Evolutionary conservation across 2,113 vertebrate species (phyloP), one percentile per base, ranked within the genome.

Genomic region (Carlito syrichta): DNA sequence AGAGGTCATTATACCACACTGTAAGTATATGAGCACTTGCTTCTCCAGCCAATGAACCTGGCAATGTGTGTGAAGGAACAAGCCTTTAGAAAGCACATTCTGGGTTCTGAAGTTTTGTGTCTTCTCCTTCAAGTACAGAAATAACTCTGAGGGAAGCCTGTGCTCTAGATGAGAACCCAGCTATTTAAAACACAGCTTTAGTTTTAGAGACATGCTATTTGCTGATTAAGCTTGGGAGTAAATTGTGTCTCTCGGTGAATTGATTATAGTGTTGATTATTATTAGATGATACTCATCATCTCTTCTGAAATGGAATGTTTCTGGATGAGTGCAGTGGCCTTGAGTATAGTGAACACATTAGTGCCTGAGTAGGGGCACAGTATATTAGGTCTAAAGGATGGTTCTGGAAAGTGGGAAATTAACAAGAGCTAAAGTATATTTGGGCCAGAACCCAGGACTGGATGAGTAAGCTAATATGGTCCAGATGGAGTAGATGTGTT

Each of bases 181-280:
- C 30, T 93, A 54, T 84, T 96, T 85, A 87, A 90, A 95, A 90
- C 30, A 85, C 45, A 95, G 13, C n/a, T 82, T 23, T 97, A 81
- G 38, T 92, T 69, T 94, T 54, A 45, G 66, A 90, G 87, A 82
- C 69, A 48, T 79, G 27, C 27, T 91, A 91, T 97, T 97, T 95
- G 40, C 27, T 97, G 84, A 96, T 94, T 96, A 96, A 86, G 20
- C 35, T 81, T 88, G 38, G 77, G 30, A 92, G n/a, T 81, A 91
- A 89, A 93, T 91, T 84, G 14, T 95, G 81, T 92, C 63, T 95
- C 95, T 96, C 82, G 68, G 32, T 86, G 50, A 91, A 69, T 19
- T 94, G 86, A 90, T 94, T 95, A 35, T 58, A 83, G 54, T 63
- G 32, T 62, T 74, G 38, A 69, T 93, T 82, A 91, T 93, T 96